Evolutionary conservation across 2,888 invertebrate species (phyloP).

Genomic region (Ditylenchus weischeri): DNA sequence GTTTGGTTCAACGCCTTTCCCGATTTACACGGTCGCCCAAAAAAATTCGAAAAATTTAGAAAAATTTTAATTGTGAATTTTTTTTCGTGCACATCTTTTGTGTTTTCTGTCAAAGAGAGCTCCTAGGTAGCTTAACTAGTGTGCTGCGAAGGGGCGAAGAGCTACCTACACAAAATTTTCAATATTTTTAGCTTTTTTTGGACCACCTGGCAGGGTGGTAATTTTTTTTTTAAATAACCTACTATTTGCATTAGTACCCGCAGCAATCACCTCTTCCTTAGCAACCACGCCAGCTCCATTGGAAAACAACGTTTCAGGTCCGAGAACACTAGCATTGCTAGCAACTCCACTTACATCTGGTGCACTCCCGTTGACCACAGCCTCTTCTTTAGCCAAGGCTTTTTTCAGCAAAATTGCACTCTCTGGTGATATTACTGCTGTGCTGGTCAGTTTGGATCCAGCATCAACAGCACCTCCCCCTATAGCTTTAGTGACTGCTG

Average conservation of each 20-base stretch:
- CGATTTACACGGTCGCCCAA: too few relatives aligned
- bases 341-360: not conserved
- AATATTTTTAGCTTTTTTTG: too few relatives aligned
- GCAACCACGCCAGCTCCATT: not conserved
- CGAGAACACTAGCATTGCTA: not conserved
- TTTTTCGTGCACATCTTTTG: too few relatives aligned
- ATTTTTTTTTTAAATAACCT: not conserved
- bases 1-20: too few relatives aligned
- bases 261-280: too few relatives aligned
- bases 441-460: conserved; percentile 36
- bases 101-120: too few relatives aligned
- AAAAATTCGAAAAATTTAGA: too few relatives aligned
- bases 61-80: too few relatives aligned
- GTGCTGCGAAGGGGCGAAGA: too few relatives aligned
- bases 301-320: not conserved
- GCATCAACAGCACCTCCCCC: conserved; percentile 16
- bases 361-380: not conserved
- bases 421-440: conserved; percentile 21
- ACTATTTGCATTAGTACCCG: not conserved
- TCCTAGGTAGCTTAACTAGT: too few relatives aligned
- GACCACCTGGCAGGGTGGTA: too few relatives aligned
- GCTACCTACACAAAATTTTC: too few relatives aligned
- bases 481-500: conserved; percentile 26
- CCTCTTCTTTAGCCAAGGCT: conserved; percentile 8
- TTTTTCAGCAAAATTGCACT: not conserved